A percentile compares a stretch with the other conserved stretches of the same genome.
These are phyloP conservation scores for Centropyge bicolor DNA, from an alignment of 2,797 vertebrate species.

Conservation along the genomic window DNA sequence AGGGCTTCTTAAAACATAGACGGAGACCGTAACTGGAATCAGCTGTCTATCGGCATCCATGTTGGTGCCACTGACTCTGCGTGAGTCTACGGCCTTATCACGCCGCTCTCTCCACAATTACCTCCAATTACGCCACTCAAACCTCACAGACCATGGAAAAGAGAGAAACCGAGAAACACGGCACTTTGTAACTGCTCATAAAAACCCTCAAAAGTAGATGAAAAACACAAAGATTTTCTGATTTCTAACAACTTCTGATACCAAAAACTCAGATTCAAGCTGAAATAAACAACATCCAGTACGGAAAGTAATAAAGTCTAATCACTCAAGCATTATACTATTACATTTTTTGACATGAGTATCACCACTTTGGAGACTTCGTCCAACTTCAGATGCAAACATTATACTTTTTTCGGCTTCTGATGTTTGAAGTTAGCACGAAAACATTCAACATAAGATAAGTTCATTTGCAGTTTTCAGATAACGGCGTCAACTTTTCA, in stretches of 20 bases:
- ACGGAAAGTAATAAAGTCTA: neutral
- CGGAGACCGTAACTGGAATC: conserved; percentile 55
- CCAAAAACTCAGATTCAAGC: neutral
- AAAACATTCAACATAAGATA: conserved; percentile 18
- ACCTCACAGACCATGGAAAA: conserved; percentile 51
- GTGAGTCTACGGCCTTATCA: conserved; percentile 71
- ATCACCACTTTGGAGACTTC: neutral
- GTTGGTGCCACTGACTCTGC: conserved; percentile 66
- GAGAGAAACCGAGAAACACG: conserved; percentile 51
- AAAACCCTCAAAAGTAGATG: conserved; percentile 33
- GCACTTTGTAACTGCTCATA: conserved; percentile 36
- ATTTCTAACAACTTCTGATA: conserved; percentile 15
- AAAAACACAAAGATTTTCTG: conserved; percentile 20
- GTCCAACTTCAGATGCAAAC: neutral
- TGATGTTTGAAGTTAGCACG: neutral
- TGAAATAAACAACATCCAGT: neutral
- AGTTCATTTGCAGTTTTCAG: conserved; percentile 31
- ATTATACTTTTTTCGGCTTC: neutral
- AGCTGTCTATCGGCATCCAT: conserved; percentile 42
- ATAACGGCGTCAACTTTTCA: conserved; percentile 27
- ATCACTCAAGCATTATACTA: neutral
- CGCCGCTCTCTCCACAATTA: conserved; percentile 62
- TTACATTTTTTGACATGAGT: neutral
- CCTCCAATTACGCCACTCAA: conserved; percentile 72
- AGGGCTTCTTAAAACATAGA: conserved; percentile 57